phyloP scores from a whole-genome alignment of 2,888 invertebrate species.

The Zaprionus lineosus region DNA sequence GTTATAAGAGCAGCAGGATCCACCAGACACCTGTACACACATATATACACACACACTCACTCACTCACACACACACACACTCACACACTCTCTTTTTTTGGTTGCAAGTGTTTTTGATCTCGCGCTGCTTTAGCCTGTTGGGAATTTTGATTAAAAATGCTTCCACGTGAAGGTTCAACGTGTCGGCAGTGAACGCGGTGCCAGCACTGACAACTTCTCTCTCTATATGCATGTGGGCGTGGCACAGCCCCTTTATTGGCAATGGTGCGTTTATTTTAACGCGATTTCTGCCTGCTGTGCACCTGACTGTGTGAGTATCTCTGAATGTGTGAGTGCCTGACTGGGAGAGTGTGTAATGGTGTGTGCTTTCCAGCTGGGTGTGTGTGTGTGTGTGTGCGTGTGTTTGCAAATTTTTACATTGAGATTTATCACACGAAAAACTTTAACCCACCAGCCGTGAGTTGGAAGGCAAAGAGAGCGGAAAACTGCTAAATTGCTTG shows the following conservation, averaged over 20 bases:
- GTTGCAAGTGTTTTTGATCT: constrained; percentile 74
- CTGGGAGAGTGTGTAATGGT: constrained; percentile 8
- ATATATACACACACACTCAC: constrained; percentile 9
- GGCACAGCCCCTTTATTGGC: constrained; percentile 64
- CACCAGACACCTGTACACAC: constrained; percentile 22
- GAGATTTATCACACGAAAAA: constrained; percentile 75
- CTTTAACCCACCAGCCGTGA: constrained; percentile 52
- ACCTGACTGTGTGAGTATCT: background rate
- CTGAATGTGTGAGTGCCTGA: constrained; percentile 21
- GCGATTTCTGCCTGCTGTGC: constrained; percentile 31
- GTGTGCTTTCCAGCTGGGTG: constrained; percentile 1
- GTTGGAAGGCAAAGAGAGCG: too few species aligned
- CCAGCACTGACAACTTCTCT: constrained; percentile 35
- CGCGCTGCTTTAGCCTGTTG: constrained; percentile 79
- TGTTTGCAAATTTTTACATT: constrained; percentile 71
- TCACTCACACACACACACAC: constrained; percentile 19
- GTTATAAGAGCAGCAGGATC: constrained; percentile 47
- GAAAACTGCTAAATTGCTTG: background rate
- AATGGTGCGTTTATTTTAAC: constrained; percentile 70
- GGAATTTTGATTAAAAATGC: constrained; percentile 83
- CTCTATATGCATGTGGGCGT: constrained; percentile 54
- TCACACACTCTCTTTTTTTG: constrained; percentile 17
- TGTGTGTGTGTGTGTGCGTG: constrained; percentile 15
- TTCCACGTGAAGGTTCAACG: constrained; percentile 80
- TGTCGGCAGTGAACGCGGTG: constrained; percentile 50